phyloP scores from a whole-genome alignment of 2,888 invertebrate genomes.

The Steinernema carpocapsae region DNA sequence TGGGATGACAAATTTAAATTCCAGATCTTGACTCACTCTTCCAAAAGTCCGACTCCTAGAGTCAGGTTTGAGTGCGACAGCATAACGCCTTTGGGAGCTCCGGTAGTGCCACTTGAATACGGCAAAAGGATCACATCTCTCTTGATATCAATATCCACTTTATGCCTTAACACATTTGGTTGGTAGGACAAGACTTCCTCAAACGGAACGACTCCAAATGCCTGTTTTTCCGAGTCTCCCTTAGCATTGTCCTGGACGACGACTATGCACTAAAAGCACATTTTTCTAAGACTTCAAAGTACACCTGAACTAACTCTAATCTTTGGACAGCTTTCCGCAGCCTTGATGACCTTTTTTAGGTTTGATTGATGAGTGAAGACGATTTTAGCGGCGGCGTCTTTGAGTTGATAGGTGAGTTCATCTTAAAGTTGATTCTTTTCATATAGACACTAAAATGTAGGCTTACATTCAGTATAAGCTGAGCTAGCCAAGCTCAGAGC shows the following conservation, averaged over 20 bases:
- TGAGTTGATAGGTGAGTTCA: conserved; percentile 53
- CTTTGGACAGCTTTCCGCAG: conserved; percentile 44
- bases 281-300: not conserved
- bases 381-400: conserved; percentile 46
- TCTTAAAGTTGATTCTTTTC: conserved; percentile 38
- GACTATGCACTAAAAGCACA: not conserved
- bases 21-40: not conserved
- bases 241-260: not conserved
- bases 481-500: conserved; percentile 60
- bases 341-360: conserved; percentile 49
- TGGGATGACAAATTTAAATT: not conserved
- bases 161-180: not conserved
- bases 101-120: conserved; percentile 28
- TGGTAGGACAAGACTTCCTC: conserved; percentile 21
- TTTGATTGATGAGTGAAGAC: conserved; percentile 48
- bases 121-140: not conserved
- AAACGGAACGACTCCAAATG: conserved; percentile 3
- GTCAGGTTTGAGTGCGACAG: conserved; percentile 19
- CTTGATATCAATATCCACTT: conserved; percentile 5
- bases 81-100: conserved; percentile 40
- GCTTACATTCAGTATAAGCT: conserved; percentile 59
- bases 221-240: too few species aligned
- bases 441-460: not conserved
- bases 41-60: not conserved
- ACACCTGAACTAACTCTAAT: conserved; percentile 34